Conservation (phyloP, 2,888 invertebrate species). For the Andrena minutula region DNA sequence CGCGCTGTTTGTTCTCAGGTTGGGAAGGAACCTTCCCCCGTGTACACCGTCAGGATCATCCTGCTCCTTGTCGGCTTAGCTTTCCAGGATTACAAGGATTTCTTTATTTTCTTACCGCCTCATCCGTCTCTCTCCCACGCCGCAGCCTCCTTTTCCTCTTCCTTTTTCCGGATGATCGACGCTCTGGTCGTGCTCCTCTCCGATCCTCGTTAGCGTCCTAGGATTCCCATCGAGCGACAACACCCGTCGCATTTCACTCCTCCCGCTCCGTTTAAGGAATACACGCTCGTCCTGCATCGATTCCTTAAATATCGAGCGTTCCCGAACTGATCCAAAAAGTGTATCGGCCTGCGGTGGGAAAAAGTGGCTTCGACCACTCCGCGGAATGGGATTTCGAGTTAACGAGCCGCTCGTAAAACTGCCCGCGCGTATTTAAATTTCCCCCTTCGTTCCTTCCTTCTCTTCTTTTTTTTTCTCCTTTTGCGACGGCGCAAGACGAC, state of each 20-base stretch:
- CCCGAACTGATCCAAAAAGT: background rate
- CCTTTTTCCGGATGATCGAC: constrained; percentile 30
- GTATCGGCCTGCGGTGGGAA: background rate
- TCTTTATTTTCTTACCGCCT: constrained; percentile 74
- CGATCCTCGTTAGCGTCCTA: constrained; percentile 34
- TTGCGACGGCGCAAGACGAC: background rate
- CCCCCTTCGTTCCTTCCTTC: background rate
- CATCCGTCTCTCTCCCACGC: background rate
- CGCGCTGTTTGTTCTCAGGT: constrained; percentile 68
- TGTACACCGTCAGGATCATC: constrained; percentile 72
- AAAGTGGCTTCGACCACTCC: constrained; percentile 24
- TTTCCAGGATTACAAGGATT: constrained; percentile 79
- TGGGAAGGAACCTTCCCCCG: constrained; percentile 66
- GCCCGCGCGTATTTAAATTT: constrained; percentile 48
- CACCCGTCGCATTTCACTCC: constrained; percentile 10
- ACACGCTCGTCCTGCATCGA: background rate
- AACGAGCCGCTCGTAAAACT: constrained; percentile 48
- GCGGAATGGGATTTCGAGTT: constrained; percentile 31
- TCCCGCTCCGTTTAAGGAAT: constrained; percentile 25
- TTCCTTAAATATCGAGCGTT: constrained; percentile 22
- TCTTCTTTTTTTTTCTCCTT: background rate
- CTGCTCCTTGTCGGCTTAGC: constrained; percentile 77
- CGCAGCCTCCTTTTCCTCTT: background rate
- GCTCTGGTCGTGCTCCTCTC: background rate
- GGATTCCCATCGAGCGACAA: background rate